Conservation (phyloP, 2,888 invertebrate genomes). For the Opisthograptis luteolata region DNA sequence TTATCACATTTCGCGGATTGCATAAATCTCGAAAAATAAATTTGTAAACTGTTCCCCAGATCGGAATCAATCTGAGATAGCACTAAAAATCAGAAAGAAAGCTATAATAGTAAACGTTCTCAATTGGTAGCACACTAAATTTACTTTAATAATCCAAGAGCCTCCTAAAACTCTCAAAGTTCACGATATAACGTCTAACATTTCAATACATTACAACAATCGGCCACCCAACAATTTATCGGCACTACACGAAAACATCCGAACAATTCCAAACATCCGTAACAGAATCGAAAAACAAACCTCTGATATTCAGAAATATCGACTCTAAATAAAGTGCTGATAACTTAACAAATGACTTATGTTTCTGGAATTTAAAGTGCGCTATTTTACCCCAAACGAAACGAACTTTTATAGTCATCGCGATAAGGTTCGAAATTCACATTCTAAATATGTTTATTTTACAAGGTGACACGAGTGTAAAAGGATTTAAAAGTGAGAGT, state of each 20-base stretch:
- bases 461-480: constrained; percentile 72
- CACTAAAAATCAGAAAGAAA: too few species aligned
- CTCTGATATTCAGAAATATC: constrained; percentile 70
- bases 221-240: constrained; percentile 51
- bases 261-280: constrained; percentile 57
- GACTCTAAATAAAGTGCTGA: constrained; percentile 82
- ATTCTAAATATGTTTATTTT: constrained; percentile 37
- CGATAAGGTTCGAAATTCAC: constrained; percentile 46
- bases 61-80: too few species aligned
- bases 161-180: not conserved
- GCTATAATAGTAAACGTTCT: too few species aligned
- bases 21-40: too few species aligned
- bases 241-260: constrained; percentile 46
- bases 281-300: constrained; percentile 62
- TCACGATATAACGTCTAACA: constrained; percentile 10
- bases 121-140: not conserved
- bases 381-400: constrained; percentile 29
- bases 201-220: constrained; percentile 39
- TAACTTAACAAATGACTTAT: constrained; percentile 82
- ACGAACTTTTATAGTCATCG: constrained; percentile 33
- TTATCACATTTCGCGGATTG: too few species aligned
- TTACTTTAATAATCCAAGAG: too few species aligned
- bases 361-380: constrained; percentile 77
- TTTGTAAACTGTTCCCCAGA: too few species aligned
- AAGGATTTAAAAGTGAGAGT: constrained; percentile 82